A percentile compares a stretch with the other conserved stretches of the same genome.
These are phyloP conservation scores for Ommatoiulus sabulosus DNA, from an alignment of 2,888 invertebrate genomes.

Conservation along the genomic window DNA sequence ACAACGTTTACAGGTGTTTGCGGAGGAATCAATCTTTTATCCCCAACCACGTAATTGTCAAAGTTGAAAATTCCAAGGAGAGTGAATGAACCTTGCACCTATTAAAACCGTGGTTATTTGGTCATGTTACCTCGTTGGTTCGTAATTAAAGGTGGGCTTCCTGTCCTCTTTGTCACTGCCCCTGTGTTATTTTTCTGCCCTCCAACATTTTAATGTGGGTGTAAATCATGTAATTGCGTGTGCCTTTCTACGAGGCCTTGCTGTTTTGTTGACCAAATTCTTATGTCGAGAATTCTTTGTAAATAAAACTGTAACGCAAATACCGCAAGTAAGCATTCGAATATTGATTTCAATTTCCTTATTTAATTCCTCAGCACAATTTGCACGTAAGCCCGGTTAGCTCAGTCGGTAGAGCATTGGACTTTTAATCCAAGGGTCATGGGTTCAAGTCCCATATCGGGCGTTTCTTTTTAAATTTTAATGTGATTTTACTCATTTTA, in stretches of 20 bases:
- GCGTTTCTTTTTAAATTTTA: too few species aligned
- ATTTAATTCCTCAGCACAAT: not conserved
- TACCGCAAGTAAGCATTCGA: not conserved
- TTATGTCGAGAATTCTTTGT: not conserved
- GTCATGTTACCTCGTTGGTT: not conserved
- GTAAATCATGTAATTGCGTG: not conserved
- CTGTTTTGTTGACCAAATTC: not conserved
- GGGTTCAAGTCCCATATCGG: too few species aligned
- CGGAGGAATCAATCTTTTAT: not conserved
- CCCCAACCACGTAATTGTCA: not conserved
- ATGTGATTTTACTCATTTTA: too few species aligned
- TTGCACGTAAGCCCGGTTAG: not conserved
- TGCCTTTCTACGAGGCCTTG: not conserved
- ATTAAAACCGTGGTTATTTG: not conserved
- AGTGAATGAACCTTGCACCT: not conserved
- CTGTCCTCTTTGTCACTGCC: slow-evolving; percentile 19
- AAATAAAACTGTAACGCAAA: not conserved
- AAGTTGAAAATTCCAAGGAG: not conserved
- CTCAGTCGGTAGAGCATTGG: too few species aligned
- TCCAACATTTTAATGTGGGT: slow-evolving; percentile 11
- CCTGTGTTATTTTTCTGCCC: not conserved
- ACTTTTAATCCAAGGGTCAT: too few species aligned
- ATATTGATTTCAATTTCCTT: not conserved
- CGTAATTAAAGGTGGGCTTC: not conserved
- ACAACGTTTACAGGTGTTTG: not conserved